Conservation (phyloP, 1,140 invertebrate species). For the Drosophila pallidifrons region DNA sequence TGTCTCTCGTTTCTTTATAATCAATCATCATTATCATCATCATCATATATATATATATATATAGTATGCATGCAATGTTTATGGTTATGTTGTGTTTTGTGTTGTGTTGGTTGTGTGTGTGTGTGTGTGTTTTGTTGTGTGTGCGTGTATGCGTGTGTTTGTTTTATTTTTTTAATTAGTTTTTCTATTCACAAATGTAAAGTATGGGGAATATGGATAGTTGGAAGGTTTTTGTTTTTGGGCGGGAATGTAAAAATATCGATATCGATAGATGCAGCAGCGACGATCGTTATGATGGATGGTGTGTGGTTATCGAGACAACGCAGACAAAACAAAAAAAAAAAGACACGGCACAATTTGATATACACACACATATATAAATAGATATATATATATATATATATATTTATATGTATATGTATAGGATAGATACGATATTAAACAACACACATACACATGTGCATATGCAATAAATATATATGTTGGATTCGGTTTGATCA, state of each 20-base stretch:
- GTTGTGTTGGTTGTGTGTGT: conserved; percentile 55
- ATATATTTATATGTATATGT: neutral
- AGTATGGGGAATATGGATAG: conserved; percentile 35
- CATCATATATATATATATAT: conserved; percentile 44
- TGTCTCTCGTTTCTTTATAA: conserved; percentile 62
- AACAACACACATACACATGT: conserved; percentile 33
- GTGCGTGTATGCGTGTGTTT: conserved; percentile 53
- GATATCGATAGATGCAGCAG: conserved; percentile 14
- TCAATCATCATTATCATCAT: conserved; percentile 31
- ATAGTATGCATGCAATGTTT: conserved; percentile 63
- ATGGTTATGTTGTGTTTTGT: conserved; percentile 50
- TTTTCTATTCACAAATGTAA: conserved; percentile 76
- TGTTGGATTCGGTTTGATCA: conserved; percentile 43
- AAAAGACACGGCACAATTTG: conserved; percentile 10
- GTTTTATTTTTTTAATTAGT: conserved; percentile 67
- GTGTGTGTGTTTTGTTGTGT: conserved; percentile 45
- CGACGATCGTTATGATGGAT: neutral
- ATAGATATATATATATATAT: too few species aligned
- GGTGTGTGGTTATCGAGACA: neutral
- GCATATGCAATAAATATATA: conserved; percentile 40
- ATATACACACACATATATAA: too few species aligned
- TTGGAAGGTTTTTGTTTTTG: too few species aligned
- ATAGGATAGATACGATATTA: conserved; percentile 18
- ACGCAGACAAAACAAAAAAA: conserved; percentile 7
- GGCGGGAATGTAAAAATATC: conserved; percentile 2